Percentiles rank a stretch among this genome's conserved stretches.
phyloP scores from a whole-genome alignment of 1,140 invertebrate genomes.

The Homalodisca vitripennis region DNA sequence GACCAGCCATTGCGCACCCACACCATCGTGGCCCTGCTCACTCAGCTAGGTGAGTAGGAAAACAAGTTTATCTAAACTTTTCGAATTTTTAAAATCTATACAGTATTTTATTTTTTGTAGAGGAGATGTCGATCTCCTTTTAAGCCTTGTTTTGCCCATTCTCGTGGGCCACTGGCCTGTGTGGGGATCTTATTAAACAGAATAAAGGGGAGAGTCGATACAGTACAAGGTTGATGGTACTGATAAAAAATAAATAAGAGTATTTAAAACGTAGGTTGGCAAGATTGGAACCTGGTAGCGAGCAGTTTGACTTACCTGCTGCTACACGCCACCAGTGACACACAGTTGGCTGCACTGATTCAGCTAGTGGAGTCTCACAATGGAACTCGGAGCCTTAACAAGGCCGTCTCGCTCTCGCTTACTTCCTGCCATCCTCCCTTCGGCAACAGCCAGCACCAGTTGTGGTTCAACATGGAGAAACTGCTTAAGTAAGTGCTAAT shows the following conservation, averaged over 20 bases:
- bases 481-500: constrained; percentile 37
- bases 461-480: constrained; percentile 41
- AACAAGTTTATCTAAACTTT: too few relatives aligned
- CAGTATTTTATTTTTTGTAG: too few relatives aligned
- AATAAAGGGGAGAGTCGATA: too few relatives aligned
- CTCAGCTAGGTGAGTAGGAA: constrained; percentile 36
- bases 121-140: too few relatives aligned
- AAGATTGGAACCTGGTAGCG: constrained; percentile 54
- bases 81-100: too few relatives aligned
- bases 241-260: too few relatives aligned
- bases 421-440: constrained; percentile 12
- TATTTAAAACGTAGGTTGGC: too few relatives aligned
- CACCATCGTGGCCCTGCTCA: constrained; percentile 36
- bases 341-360: constrained; percentile 54
- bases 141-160: too few relatives aligned
- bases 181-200: too few relatives aligned
- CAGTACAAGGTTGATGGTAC: too few relatives aligned
- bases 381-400: constrained; percentile 28
- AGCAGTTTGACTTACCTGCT: constrained; percentile 55
- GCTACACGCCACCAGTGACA: constrained; percentile 52
- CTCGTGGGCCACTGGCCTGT: too few relatives aligned
- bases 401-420: constrained; percentile 34
- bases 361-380: constrained; percentile 42
- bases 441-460: constrained; percentile 7
- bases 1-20: constrained; percentile 29